phyloP scores from a whole-genome alignment of 2,113 vertebrate genomes.

The Verasper variegatus region DNA sequence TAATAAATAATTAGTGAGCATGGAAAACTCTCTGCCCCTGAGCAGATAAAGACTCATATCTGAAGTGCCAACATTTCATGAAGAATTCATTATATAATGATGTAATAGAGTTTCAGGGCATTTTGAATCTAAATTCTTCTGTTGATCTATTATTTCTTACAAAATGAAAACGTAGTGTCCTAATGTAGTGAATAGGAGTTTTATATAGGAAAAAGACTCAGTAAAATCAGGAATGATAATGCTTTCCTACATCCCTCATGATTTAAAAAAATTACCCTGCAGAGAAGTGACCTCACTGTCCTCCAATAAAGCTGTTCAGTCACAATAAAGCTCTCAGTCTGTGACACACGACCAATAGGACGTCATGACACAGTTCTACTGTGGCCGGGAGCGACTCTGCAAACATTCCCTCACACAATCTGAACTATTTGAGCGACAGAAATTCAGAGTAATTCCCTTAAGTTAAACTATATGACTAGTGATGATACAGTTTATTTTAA shows the following conservation, averaged over 20 bases:
- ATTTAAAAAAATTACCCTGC: too few species aligned
- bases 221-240: too few species aligned
- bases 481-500: too few species aligned
- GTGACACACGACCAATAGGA: constrained; percentile 13
- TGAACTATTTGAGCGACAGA: too few species aligned
- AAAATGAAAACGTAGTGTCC: background rate
- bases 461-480: too few species aligned
- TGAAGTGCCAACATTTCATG: constrained; percentile 8
- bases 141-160: background rate
- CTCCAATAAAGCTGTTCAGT: too few species aligned
- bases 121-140: background rate
- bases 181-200: too few species aligned
- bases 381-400: background rate
- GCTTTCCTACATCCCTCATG: too few species aligned
- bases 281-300: background rate
- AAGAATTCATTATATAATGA: constrained; percentile 16
- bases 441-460: too few species aligned
- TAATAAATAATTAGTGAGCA: constrained; percentile 8
- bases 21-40: background rate
- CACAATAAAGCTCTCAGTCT: background rate
- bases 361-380: background rate
- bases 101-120: background rate
- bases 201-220: background rate
- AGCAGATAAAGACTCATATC: constrained; percentile 16
- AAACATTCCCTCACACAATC: background rate